Conservation (phyloP, 2,888 invertebrate species). For the Agriopis marginaria region DNA sequence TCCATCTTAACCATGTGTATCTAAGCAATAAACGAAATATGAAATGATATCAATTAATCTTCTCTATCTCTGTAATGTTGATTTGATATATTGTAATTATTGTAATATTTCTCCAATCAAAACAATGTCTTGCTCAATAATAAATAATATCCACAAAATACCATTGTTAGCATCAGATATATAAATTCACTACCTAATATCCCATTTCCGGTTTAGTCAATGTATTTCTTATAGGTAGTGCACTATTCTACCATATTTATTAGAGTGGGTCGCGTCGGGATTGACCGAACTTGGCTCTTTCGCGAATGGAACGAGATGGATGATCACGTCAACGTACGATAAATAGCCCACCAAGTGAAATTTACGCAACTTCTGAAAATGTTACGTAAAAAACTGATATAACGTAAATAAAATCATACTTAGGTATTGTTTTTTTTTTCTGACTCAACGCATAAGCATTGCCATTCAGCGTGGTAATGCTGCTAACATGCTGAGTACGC, state of each 20-base stretch:
- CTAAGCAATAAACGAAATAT: no score
- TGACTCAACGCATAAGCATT: no score
- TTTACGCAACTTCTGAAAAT: conserved; percentile 25
- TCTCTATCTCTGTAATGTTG: not conserved
- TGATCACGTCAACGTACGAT: conserved; percentile 37
- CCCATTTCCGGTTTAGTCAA: conserved; percentile 16
- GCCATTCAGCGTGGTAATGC: no score
- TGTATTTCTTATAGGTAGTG: conserved; percentile 24
- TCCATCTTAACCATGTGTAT: no score
- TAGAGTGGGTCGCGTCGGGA: conserved; percentile 29
- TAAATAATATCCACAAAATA: not conserved
- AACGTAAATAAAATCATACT: no score
- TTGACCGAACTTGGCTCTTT: conserved; percentile 44
- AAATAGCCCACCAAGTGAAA: conserved; percentile 32
- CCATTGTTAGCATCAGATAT: conserved; percentile 11
- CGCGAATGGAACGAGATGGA: conserved; percentile 50
- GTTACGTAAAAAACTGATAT: conserved; percentile 1
- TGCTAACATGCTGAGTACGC: no score
- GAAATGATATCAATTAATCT: not conserved
- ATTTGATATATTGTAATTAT: not conserved
- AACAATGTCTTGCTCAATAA: not conserved
- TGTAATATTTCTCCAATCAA: not conserved
- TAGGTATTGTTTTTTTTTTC: no score
- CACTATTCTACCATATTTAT: conserved; percentile 22
- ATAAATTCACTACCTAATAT: conserved; percentile 9